Evolutionary conservation across 2,888 invertebrate genomes (phyloP).

Genomic region (Didymodactylos carnosus): DNA sequence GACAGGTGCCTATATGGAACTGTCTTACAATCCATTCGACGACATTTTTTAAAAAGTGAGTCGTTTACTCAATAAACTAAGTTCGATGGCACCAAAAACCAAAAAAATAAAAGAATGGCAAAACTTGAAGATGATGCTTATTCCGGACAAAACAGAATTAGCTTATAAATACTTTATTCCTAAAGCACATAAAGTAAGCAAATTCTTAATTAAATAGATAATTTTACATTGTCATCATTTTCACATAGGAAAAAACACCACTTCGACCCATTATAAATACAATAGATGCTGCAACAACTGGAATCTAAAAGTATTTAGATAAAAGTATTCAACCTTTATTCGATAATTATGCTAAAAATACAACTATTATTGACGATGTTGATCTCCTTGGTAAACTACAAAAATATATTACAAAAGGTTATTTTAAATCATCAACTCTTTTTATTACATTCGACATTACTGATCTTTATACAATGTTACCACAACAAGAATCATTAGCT

Average conservation of each 20-base stretch:
- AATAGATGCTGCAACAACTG: background rate
- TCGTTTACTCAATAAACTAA: background rate
- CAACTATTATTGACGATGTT: background rate
- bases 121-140: background rate
- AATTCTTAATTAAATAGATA: too few relatives aligned
- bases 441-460: background rate
- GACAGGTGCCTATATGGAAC: background rate
- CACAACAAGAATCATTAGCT: background rate
- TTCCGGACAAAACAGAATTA: background rate
- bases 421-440: background rate
- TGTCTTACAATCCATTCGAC: background rate
- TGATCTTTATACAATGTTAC: background rate
- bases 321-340: background rate
- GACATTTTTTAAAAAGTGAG: background rate
- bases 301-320: background rate
- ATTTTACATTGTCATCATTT: too few relatives aligned
- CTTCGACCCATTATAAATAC: background rate
- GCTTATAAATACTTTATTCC: background rate
- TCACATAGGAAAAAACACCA: background rate
- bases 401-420: background rate
- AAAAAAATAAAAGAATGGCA: background rate
- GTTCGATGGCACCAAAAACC: too few relatives aligned
- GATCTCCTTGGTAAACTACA: background rate
- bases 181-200: background rate
- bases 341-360: background rate